phyloP scores from a whole-genome alignment of 2,888 invertebrate genomes.

The Drosophila sordidapex region DNA sequence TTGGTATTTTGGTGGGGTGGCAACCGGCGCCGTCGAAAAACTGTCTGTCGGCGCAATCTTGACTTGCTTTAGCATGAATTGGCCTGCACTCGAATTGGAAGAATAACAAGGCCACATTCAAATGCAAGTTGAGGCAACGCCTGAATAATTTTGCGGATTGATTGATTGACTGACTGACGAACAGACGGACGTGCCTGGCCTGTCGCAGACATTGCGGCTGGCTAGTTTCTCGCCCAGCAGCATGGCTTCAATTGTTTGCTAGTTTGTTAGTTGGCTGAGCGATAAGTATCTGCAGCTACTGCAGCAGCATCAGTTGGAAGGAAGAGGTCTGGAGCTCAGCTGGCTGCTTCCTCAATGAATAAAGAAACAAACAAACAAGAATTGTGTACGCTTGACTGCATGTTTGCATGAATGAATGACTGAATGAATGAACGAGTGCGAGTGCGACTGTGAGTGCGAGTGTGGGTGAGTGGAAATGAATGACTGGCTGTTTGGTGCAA shows the following conservation, averaged over 20 bases:
- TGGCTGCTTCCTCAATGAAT: conserved; percentile 69
- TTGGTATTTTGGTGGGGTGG: not conserved
- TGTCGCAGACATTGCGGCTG: conserved; percentile 4
- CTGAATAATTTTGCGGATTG: conserved; percentile 59
- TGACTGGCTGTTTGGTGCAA: conserved; percentile 65
- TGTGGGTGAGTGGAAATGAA: conserved; percentile 24
- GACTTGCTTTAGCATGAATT: conserved; percentile 1
- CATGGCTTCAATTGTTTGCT: conserved; percentile 67
- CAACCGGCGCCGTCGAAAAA: conserved; percentile 45
- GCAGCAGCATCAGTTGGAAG: not conserved
- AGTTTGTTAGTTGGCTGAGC: conserved; percentile 68
- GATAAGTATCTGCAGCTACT: conserved; percentile 54
- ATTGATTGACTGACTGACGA: conserved; percentile 29
- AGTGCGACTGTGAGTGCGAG: conserved; percentile 7
- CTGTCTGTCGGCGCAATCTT: conserved; percentile 48
- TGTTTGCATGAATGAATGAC: conserved; percentile 66
- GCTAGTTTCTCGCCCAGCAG: conserved; percentile 44
- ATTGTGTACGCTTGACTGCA: conserved; percentile 75
- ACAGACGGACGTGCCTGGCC: not conserved
- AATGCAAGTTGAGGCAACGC: conserved; percentile 57
- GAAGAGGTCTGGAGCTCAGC: conserved; percentile 34
- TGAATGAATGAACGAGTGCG: conserved; percentile 30
- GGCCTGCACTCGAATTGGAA: conserved; percentile 17
- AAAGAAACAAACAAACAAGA: conserved; percentile 79
- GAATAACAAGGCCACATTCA: conserved; percentile 36